Evolutionary conservation across 2,113 vertebrate species (phyloP), one percentile per base, ranked within the genome.

Genomic region (Salvelinus fontinalis): DNA sequence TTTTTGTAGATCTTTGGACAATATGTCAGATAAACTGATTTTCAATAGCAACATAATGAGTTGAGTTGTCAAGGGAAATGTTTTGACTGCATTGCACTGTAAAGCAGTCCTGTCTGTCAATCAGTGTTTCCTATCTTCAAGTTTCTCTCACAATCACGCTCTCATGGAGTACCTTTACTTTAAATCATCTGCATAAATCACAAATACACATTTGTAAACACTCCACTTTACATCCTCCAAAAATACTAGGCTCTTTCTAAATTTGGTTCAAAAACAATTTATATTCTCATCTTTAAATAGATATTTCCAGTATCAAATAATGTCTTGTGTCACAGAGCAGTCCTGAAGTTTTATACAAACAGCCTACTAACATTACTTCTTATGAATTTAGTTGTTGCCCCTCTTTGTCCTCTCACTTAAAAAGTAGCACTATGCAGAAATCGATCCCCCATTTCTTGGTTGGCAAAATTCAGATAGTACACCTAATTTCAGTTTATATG

Each of bases 181-280:
- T 8, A 44, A 34, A 13, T 57, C 70, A 39, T 20, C 27, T 39
- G 16, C 66, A 9, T 75, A 57, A 2, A 60, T 74, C 57, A 44
- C 44, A 75, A 62, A 65, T 24, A 83, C 71, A 59, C 65, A 74
- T 59, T 44, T 74, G 78, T 79, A 89, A 85, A 81, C 66, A 24
- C 79, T 78, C 60, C 24, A 29, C 39, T 44, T 44, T 24, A 76
- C 65, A 76, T 77, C 68, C 81, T 73, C 8, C 81, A 84, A 86
- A 85, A 87, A 80, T 73, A 81, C 70, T 76, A 74, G 62, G 4
- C 83, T 73, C 26, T 5, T 39, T 68, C 14, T 20, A 68, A 68
- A 68, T 31, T 8, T 7, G 6, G 14, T 44, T 49, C 22, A 70
- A 26, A 49, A 71, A 57, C 49, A 1, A 34, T 49, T 70, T 24